phyloP scores from a whole-genome alignment of 2,113 vertebrate genomes.

The Sminthopsis crassicaudata region DNA sequence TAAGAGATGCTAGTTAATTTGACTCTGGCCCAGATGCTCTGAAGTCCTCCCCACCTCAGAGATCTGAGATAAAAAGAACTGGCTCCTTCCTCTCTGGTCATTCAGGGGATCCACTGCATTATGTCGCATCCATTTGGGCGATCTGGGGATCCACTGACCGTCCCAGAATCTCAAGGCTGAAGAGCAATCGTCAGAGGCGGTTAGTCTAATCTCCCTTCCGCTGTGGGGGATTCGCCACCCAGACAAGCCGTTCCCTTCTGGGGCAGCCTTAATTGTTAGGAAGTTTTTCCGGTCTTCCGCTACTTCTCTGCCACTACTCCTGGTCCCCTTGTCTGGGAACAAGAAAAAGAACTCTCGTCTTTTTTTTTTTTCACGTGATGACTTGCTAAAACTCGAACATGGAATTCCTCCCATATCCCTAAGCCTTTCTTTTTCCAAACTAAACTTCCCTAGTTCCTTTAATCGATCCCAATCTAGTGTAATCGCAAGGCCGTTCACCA shows the following conservation, averaged over 20 bases:
- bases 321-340: neutral
- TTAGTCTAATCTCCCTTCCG: neutral
- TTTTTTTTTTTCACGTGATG: neutral
- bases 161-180: neutral
- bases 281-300: neutral
- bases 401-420: neutral
- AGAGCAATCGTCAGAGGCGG: neutral
- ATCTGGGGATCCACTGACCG: neutral
- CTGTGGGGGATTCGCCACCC: neutral
- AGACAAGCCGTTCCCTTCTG: neutral
- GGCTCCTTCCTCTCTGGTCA: neutral
- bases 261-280: neutral
- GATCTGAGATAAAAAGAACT: neutral
- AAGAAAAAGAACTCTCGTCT: neutral
- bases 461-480: neutral
- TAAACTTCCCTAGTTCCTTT: neutral
- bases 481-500: neutral
- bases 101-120: neutral
- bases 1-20: neutral
- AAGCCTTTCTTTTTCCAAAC: neutral
- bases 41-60: neutral
- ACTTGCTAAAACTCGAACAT: neutral
- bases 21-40: neutral
- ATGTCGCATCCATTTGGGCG: neutral
- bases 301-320: neutral